Base-by-base conservation (phyloP, 2,888 invertebrate species). In the Coelinius sp. region DNA sequence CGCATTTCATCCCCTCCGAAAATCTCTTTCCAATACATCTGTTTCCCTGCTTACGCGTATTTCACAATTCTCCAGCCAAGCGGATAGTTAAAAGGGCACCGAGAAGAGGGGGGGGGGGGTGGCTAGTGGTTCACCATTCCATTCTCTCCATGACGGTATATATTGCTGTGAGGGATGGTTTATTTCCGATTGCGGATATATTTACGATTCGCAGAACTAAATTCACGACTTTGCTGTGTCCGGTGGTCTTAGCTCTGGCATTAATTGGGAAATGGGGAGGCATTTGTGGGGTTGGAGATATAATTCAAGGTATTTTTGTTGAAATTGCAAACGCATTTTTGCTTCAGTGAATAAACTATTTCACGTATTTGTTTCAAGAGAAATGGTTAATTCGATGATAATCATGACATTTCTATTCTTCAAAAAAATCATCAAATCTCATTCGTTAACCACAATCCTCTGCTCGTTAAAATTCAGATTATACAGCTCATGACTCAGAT, bases 181-280 rank as follows among this genome's bases (percentile, higher is more conserved):
- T 75, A 74, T 73, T 75, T 68, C 70, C 74, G 71, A 75, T 77
- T 71, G 68, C 66, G 56, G 25, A 72, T 25, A 22, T 75, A 76
- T 77, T 77, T 70, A 69, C 72, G 70, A 76, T 76, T 74, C 53
- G 68, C 38, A 59, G 62, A 66, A 69, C 73, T 62, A 64, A 71
- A 74, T 73, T 70, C 72, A 75, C 73, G 73, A 75, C 69, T 76
- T 75, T 49, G 63, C 64, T 44, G 62, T 68, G 68, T 74, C 70
- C 64, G 64, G 27, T 59, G 24, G 25, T 41, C 41, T 41, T n/a
- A 41, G n/a, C 5, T 41, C 41, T 10, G n/a, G 41, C 41, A 41
- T 41, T 41, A 41, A 41, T 41, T 41, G 41, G n/a, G 41, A 12
- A n/a, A 41, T 41, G 41, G 41, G n/a, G n/a, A n/a, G n/a, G n/a